phyloP scores from a whole-genome alignment of 2,113 vertebrate species.

The Heterocephalus glaber region DNA sequence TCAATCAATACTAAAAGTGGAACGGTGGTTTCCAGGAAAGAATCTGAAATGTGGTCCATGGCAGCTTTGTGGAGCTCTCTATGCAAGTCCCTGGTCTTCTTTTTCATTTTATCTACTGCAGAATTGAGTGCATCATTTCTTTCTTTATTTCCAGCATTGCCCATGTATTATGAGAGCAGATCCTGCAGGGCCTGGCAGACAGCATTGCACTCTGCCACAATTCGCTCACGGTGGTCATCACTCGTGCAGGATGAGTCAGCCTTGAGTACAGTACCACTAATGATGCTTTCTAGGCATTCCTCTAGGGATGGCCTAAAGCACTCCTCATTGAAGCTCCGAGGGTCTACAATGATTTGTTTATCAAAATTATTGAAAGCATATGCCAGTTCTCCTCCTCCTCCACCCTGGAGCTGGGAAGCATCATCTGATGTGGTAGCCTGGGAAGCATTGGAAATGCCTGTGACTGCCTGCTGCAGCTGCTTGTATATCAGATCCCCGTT shows the following conservation, averaged over 20 bases:
- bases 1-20: conserved; percentile 98
- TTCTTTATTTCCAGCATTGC: conserved; percentile 97
- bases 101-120: conserved; percentile 98
- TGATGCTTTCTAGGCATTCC: conserved; percentile 98
- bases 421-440: conserved; percentile 94
- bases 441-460: conserved; percentile 97
- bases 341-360: conserved; percentile 99
- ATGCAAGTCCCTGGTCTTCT: conserved; percentile 98
- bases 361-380: conserved; percentile 99
- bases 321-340: conserved; percentile 96
- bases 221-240: conserved; percentile 97
- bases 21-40: conserved; percentile 99
- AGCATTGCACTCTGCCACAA: conserved; percentile 98
- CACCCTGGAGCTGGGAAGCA: conserved; percentile 88
- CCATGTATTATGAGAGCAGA: conserved; percentile 98
- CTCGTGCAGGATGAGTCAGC: conserved; percentile 98
- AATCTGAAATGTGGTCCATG: conserved; percentile 99
- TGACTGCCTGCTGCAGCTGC: conserved; percentile 95
- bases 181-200: conserved; percentile 98
- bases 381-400: conserved; percentile 94
- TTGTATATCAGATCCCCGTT: no score
- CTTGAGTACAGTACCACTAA: conserved; percentile 98
- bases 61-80: conserved; percentile 99
- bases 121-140: conserved; percentile 96
- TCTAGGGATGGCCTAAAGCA: conserved; percentile 97